These are phyloP conservation scores for Tipula lateralis DNA, from an alignment of 2,888 invertebrate species.

Conservation along the genomic window DNA sequence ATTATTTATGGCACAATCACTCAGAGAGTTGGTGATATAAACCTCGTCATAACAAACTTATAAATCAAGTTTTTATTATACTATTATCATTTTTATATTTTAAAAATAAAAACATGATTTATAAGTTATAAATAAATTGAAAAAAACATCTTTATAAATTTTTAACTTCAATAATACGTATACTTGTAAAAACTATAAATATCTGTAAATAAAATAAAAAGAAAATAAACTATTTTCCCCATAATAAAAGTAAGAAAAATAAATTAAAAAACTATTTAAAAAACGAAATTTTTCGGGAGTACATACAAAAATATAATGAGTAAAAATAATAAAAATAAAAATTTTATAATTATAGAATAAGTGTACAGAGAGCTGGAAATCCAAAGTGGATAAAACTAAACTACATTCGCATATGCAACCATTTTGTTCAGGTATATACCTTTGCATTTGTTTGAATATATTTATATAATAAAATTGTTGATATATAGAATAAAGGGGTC, in stretches of 20 bases:
- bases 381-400: neutral
- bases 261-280: neutral
- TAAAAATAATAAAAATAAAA: constrained; percentile 19
- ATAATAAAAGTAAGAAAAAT: constrained; percentile 7
- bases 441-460: neutral
- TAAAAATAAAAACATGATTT: neutral
- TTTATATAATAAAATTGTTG: no score
- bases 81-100: neutral
- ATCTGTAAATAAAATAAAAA: constrained; percentile 24
- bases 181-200: constrained; percentile 24
- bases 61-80: constrained; percentile 11
- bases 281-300: constrained; percentile 24
- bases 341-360: neutral
- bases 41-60: neutral
- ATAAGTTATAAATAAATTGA: constrained; percentile 4
- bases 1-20: constrained; percentile 11
- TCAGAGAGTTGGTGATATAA: neutral
- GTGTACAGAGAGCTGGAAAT: neutral
- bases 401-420: neutral
- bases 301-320: neutral
- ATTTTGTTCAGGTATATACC: neutral
- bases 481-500: neutral
- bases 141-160: neutral
- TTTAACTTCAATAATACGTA: constrained; percentile 9
- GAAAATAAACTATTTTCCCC: constrained; percentile 19